Evolutionary conservation across 2,888 invertebrate genomes (phyloP).

Genomic region (Apotomis betuletana): DNA sequence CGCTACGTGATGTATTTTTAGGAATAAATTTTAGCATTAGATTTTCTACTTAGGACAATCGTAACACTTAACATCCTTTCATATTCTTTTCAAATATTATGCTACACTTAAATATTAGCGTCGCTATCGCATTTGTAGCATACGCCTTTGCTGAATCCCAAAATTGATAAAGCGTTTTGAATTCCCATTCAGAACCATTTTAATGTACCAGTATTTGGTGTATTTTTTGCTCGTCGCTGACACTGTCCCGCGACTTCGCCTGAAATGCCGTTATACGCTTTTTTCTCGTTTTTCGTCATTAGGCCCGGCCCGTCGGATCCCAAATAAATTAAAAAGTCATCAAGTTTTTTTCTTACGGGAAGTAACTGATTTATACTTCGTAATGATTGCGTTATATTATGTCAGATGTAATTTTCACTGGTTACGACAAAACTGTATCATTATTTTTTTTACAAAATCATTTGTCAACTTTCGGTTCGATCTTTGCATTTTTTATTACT

Average conservation of each 20-base stretch:
- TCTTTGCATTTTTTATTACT: not conserved
- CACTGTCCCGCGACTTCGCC: constrained; percentile 46
- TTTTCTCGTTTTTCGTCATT: constrained; percentile 58
- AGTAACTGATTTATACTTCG: constrained; percentile 49
- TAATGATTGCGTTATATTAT: constrained; percentile 51
- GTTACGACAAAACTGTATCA: constrained; percentile 6
- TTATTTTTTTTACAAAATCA: constrained; percentile 9
- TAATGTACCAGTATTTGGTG: constrained; percentile 16
- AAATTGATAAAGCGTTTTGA: not conserved
- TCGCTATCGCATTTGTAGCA: too few species aligned
- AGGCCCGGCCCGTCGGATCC: constrained; percentile 56
- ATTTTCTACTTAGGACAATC: too few species aligned
- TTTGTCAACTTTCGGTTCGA: constrained; percentile 10
- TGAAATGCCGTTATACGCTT: constrained; percentile 57
- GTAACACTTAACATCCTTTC: too few species aligned
- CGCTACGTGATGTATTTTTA: too few species aligned
- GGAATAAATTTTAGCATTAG: too few species aligned
- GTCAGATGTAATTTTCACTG: constrained; percentile 21
- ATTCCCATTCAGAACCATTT: constrained; percentile 21
- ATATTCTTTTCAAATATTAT: too few species aligned
- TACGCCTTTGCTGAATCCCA: not conserved
- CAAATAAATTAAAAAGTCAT: constrained; percentile 76
- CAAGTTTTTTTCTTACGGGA: constrained; percentile 57
- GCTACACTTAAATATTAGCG: too few species aligned
- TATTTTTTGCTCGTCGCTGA: constrained; percentile 30